Percentiles rank a stretch among this genome's conserved stretches.
These are phyloP conservation scores for Torymus auratus DNA, from an alignment of 2,888 invertebrate species.

Conservation along the genomic window DNA sequence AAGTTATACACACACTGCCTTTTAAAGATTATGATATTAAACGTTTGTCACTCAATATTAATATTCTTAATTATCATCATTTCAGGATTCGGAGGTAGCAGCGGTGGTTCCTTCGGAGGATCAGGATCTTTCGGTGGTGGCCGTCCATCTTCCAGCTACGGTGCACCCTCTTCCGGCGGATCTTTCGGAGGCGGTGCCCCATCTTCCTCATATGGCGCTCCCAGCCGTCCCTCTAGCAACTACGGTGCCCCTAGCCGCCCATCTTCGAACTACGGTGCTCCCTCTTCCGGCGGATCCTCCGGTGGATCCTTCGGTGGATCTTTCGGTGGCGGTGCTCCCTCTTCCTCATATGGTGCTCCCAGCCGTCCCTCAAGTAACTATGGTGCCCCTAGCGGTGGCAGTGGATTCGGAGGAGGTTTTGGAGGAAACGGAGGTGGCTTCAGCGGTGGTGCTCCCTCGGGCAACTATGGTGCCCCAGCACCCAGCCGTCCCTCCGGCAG, in stretches of 20 bases:
- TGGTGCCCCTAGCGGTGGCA: conserved; percentile 65
- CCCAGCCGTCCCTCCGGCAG: conserved; percentile 74
- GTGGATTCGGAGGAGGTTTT: conserved; percentile 68
- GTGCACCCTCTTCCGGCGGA: conserved; percentile 73
- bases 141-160: conserved; percentile 77
- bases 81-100: conserved; percentile 58
- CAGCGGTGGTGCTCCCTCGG: conserved; percentile 63
- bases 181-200: conserved; percentile 61
- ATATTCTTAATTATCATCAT: too few species aligned
- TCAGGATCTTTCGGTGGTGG: conserved; percentile 65
- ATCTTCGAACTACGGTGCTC: conserved; percentile 69
- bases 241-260: conserved; percentile 67
- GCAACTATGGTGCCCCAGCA: conserved; percentile 61
- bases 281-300: conserved; percentile 73
- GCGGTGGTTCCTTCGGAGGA: conserved; percentile 11
- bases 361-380: conserved; percentile 70
- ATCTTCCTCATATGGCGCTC: conserved; percentile 54
- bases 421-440: conserved; percentile 56
- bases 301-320: conserved; percentile 64
- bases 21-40: too few species aligned
- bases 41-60: too few species aligned
- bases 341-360: conserved; percentile 62
- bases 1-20: background rate
- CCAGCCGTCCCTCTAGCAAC: conserved; percentile 67
- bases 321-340: conserved; percentile 63